Evolutionary conservation across 2,113 vertebrate genomes (phyloP).

Genomic region (Verasper variegatus): DNA sequence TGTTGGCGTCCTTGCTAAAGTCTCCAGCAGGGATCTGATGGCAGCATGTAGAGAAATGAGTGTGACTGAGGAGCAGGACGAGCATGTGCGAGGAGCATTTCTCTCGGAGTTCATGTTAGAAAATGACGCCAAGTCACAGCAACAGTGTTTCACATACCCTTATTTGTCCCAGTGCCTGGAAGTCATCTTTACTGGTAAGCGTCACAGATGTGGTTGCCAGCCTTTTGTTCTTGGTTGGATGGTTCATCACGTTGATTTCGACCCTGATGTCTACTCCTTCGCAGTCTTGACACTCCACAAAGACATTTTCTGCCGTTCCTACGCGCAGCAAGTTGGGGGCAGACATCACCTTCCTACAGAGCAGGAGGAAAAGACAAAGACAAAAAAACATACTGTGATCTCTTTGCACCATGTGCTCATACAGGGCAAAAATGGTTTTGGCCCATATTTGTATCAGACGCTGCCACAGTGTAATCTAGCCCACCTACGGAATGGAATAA

Average conservation of each 20-base stretch:
- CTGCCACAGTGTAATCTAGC: no score
- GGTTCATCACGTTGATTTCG: slow-evolving; percentile 60
- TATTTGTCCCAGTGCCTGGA: slow-evolving; percentile 76
- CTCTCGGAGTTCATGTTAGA: not conserved
- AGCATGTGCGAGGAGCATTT: not conserved
- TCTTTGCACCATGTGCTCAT: not conserved
- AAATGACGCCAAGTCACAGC: not conserved
- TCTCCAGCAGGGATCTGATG: slow-evolving; percentile 55
- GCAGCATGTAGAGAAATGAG: not conserved
- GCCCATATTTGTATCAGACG: no score
- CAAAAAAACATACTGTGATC: accelerated
- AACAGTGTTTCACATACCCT: slow-evolving; percentile 32
- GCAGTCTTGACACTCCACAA: slow-evolving; percentile 81
- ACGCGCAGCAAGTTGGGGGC: slow-evolving; percentile 81
- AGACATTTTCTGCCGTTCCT: slow-evolving; percentile 75
- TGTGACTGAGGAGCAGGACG: no score
- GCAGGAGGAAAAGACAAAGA: not conserved
- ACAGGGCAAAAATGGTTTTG: not conserved
- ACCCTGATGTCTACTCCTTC: not conserved
- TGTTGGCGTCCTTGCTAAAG: slow-evolving; percentile 55
- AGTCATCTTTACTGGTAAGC: slow-evolving; percentile 37
- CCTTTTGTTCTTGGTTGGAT: slow-evolving; percentile 55
- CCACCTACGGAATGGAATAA: no score
- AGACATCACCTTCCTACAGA: slow-evolving; percentile 71
- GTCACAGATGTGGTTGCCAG: slow-evolving; percentile 34